Base-by-base conservation (phyloP, 2,888 invertebrate genomes). In the Teleogryllus oceanicus region DNA sequence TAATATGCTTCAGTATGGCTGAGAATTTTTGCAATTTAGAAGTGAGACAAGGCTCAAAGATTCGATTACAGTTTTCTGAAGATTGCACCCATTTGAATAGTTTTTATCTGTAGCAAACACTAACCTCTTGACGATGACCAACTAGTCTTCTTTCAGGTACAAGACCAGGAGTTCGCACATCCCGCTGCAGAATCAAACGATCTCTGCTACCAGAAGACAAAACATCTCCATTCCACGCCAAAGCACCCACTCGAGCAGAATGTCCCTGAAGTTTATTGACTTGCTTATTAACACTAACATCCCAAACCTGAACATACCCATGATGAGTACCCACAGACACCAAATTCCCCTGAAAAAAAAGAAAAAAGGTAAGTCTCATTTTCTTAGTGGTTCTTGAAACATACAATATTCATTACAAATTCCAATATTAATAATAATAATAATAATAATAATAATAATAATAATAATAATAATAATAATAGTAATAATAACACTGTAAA, bases 321-420 rank as follows among this genome's bases (percentile, higher is more conserved):
- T 96, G 94, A 89, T 98, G 96, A 16, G 99, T 99, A 50, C 99
- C 99, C 50, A 99, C 99, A 0, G 99, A 98, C 10, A 99, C 96
- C 76, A 95, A 89, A 86, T 97, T 96, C 18, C 99, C 99, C 88
- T 89, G 81, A 50, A 80, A 81, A 78, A 1, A 75, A 37, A 77
- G 1, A 21, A 21, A 75, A 74, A 78, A 13, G 16, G 20, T 4
- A 37, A 37, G 24, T 37, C 24, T 37, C 24, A 37, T 4, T 4
- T 37, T 37, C 24, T 37, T 37, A 37, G 24, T 37, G 24, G 24
- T 37, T 4, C 24, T 2, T n/a, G 13, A 79, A 78, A 51, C 78
- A 75, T 49, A 77, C 50, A 50, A 37, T 75, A 20, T n/a, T 5
- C 13, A 16, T 50, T n/a, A 62, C 75, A 75, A 13, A 37, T 78